phyloP scores from a whole-genome alignment of 2,888 invertebrate species.

The Iselma pallidipennis region DNA sequence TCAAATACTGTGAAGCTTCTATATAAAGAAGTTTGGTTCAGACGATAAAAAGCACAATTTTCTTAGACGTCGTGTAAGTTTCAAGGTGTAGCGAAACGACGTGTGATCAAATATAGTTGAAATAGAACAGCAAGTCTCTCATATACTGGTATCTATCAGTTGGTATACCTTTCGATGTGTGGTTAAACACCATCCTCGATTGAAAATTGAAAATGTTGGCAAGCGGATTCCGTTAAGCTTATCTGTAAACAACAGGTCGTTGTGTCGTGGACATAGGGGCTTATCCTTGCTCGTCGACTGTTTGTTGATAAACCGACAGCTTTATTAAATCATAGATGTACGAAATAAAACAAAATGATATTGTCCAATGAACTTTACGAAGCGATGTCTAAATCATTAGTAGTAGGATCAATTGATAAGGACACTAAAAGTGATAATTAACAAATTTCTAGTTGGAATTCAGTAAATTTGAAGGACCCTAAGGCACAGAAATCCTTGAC shows the following conservation, averaged over 20 bases:
- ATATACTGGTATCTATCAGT: neutral
- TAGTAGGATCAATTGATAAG: too few species aligned
- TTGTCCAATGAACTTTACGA: too few species aligned
- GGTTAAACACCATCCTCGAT: constrained; percentile 15
- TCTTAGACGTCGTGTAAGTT: too few species aligned
- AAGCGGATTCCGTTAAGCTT: constrained; percentile 24
- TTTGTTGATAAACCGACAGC: constrained; percentile 7
- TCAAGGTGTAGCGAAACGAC: neutral
- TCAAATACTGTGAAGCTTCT: neutral
- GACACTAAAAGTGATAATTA: too few species aligned
- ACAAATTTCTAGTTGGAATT: too few species aligned
- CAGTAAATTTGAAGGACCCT: too few species aligned
- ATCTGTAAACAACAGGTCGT: constrained; percentile 32
- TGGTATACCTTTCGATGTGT: neutral
- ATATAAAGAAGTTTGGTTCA: neutral
- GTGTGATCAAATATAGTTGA: neutral
- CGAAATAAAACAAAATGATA: too few species aligned
- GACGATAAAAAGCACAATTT: neutral
- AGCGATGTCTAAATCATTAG: too few species aligned
- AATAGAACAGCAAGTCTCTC: neutral
- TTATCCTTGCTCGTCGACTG: constrained; percentile 15
- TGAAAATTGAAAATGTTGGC: constrained; percentile 29
- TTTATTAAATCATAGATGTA: constrained; percentile 9
- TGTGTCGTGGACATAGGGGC: constrained; percentile 13
- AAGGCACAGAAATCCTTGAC: too few species aligned